phyloP scores from a whole-genome alignment of 1,140 invertebrate species.

The Microplitis demolitor region DNA sequence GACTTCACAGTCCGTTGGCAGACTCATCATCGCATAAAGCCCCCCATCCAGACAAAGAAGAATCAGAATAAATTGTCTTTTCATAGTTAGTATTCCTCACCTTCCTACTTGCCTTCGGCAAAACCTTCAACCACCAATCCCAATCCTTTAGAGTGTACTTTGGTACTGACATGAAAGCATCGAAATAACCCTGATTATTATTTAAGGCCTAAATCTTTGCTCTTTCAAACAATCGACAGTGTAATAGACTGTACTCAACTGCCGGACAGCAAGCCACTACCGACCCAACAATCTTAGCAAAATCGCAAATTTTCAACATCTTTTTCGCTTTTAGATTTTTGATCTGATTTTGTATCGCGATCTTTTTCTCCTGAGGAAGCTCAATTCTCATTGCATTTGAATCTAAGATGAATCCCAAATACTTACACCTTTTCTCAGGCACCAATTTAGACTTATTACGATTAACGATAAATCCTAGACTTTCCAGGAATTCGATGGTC shows the following conservation, averaged over 20 bases:
- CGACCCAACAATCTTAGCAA: constrained; percentile 5
- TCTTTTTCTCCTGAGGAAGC: constrained; percentile 10
- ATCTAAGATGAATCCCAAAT: constrained; percentile 33
- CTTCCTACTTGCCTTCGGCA: constrained; percentile 18
- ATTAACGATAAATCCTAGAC: constrained; percentile 28
- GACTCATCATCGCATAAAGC: constrained; percentile 30
- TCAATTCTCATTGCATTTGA: constrained; percentile 23
- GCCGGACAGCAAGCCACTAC: constrained; percentile 29
- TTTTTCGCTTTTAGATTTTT: constrained; percentile 7
- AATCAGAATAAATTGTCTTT: constrained; percentile 46
- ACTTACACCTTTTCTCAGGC: constrained; percentile 27
- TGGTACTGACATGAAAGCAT: no score
- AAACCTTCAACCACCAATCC: constrained; percentile 43
- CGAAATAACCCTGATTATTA: not conserved
- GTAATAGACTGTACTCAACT: constrained; percentile 26
- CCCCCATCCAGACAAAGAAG: constrained; percentile 43
- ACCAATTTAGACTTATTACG: constrained; percentile 20
- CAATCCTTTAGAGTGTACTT: constrained; percentile 28
- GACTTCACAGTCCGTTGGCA: constrained; percentile 35
- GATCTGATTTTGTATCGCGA: not conserved
- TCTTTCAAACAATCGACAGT: constrained; percentile 28
- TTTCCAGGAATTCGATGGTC: constrained; percentile 7
- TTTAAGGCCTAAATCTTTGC: not conserved
- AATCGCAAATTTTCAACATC: no score
- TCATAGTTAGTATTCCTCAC: constrained; percentile 27